Conservation (phyloP, 1,140 invertebrate species). For the Agrypnia vestita region DNA sequence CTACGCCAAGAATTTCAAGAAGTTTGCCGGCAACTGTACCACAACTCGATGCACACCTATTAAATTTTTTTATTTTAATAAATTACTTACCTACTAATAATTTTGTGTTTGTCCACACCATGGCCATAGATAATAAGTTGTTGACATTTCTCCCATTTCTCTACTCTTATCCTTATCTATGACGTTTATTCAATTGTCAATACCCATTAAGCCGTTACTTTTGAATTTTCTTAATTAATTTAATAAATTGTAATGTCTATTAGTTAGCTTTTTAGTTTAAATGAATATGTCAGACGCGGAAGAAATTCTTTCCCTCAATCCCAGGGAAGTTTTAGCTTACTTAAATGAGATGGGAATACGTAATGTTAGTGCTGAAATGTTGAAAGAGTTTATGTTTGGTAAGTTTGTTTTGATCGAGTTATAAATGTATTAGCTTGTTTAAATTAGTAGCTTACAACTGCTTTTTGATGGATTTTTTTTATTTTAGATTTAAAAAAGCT, state of each 20-base stretch:
- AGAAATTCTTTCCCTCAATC: conserved; percentile 64
- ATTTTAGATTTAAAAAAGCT: conserved; percentile 75
- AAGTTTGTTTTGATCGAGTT: conserved; percentile 3
- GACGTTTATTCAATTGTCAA: too few relatives aligned
- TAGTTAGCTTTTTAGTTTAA: background rate
- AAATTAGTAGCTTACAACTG: too few relatives aligned
- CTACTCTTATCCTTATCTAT: too few relatives aligned
- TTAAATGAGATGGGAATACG: conserved; percentile 68
- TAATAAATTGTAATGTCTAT: background rate
- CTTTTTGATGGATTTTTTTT: background rate
- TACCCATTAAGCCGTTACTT: background rate
- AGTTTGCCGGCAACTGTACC: too few relatives aligned
- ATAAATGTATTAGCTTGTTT: background rate
- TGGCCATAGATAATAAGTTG: too few relatives aligned
- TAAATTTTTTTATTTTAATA: too few relatives aligned
- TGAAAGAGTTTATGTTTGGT: conserved; percentile 66
- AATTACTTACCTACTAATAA: too few relatives aligned
- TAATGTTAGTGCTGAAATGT: conserved; percentile 68
- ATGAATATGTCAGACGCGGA: conserved; percentile 62
- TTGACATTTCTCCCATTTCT: too few relatives aligned
- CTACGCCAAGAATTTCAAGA: too few relatives aligned
- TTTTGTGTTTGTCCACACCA: too few relatives aligned
- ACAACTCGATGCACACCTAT: too few relatives aligned
- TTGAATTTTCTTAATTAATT: background rate
- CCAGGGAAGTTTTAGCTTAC: conserved; percentile 67